These are phyloP conservation scores for Peromyscus californicus DNA, from an alignment of 2,113 vertebrate species.

Conservation along the genomic window DNA sequence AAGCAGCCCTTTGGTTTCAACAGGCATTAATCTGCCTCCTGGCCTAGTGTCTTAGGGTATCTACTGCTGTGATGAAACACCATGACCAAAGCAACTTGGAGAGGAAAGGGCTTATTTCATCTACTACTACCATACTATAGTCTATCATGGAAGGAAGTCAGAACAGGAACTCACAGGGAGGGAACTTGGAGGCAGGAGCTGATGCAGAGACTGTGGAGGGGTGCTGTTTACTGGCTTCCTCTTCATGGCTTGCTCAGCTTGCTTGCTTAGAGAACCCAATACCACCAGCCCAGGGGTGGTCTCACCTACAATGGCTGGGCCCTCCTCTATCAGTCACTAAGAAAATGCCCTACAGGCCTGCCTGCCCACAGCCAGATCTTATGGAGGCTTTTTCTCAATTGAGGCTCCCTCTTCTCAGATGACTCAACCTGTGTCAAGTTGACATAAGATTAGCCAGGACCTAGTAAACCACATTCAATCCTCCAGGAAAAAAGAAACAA, in stretches of 20 bases:
- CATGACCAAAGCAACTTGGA: background rate
- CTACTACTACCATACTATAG: background rate
- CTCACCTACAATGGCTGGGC: background rate
- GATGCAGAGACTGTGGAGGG: background rate
- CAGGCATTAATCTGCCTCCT: slow-evolving; percentile 89
- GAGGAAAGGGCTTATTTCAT: background rate
- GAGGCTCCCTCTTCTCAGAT: background rate
- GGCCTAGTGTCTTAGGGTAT: slow-evolving; percentile 70
- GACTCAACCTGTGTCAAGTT: background rate
- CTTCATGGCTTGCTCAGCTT: background rate
- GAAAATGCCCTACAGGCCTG: background rate
- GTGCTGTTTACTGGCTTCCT: background rate
- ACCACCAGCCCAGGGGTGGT: background rate
- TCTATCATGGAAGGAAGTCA: background rate
- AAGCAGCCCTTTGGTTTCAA: slow-evolving; percentile 87
- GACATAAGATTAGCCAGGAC: background rate
- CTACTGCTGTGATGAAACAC: background rate
- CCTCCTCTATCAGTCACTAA: background rate
- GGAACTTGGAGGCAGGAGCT: background rate
- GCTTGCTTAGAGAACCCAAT: background rate
- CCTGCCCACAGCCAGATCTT: background rate
- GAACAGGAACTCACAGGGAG: background rate
- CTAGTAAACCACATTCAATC: slow-evolving; percentile 78
- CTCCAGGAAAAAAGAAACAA: slow-evolving; percentile 83
- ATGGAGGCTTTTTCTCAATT: background rate